These are phyloP conservation scores for Meloidogyne hapla DNA, from an alignment of 1,140 invertebrate species.

Conservation along the genomic window DNA sequence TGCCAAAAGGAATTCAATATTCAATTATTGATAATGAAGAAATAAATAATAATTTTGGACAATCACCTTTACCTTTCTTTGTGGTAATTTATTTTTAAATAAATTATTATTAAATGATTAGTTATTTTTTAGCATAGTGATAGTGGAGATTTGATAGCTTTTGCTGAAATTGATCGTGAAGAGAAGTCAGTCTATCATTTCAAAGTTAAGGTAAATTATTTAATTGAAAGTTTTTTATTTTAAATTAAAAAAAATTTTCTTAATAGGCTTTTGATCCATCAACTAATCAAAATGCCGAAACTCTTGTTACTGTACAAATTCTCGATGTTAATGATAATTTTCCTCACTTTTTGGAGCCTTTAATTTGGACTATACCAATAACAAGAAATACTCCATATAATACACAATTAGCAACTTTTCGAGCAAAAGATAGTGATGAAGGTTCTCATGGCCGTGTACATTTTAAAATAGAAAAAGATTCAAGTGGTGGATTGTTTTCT, in stretches of 20 bases:
- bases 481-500: background rate
- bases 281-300: slow-evolving; percentile 14
- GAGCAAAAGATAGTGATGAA: slow-evolving; percentile 50
- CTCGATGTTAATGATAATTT: slow-evolving; percentile 63
- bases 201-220: slow-evolving; percentile 38
- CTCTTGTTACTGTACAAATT: slow-evolving; percentile 49
- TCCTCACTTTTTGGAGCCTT: slow-evolving; percentile 45
- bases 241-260: no score
- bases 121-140: slow-evolving; percentile 35
- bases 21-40: slow-evolving; percentile 3
- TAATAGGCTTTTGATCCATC: slow-evolving; percentile 11
- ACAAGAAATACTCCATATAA: slow-evolving; percentile 28
- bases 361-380: slow-evolving; percentile 41
- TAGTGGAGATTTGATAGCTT: slow-evolving; percentile 53
- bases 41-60: background rate
- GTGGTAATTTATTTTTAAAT: slow-evolving; percentile 18
- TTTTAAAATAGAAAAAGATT: slow-evolving; percentile 40
- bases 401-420: slow-evolving; percentile 33
- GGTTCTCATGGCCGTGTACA: slow-evolving; percentile 38
- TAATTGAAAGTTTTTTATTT: background rate
- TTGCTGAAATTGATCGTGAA: slow-evolving; percentile 58
- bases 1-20: slow-evolving; percentile 39
- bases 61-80: slow-evolving; percentile 49
- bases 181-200: slow-evolving; percentile 42
- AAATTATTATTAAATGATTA: background rate